These are phyloP conservation scores for Mionectes olivaceus DNA, from an alignment of 2,797 vertebrate genomes.

Conservation along the genomic window DNA sequence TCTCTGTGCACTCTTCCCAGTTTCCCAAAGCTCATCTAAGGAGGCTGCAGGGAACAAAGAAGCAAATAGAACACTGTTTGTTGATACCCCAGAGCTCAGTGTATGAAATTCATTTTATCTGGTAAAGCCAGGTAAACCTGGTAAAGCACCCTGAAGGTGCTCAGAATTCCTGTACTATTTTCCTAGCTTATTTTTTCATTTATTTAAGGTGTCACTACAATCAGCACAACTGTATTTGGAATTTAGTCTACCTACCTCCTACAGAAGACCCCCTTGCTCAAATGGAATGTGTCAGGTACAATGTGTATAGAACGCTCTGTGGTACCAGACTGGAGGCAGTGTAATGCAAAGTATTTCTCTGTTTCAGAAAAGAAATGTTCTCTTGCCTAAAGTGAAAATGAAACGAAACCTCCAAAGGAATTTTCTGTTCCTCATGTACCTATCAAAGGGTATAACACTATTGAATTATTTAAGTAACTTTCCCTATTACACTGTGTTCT, in stretches of 20 bases:
- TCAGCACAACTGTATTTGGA: background rate
- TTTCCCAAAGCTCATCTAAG: background rate
- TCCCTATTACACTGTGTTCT: background rate
- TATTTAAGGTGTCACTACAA: background rate
- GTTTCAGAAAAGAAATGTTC: conserved; percentile 51
- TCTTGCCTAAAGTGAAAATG: conserved; percentile 45
- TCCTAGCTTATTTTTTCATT: background rate
- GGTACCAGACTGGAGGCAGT: background rate
- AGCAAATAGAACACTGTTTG: background rate
- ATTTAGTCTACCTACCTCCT: background rate
- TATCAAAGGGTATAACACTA: conserved; percentile 20
- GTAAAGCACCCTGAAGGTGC: background rate
- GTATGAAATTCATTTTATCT: background rate
- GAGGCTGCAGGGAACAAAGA: background rate
- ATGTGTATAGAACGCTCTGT: background rate
- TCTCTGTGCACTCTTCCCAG: background rate
- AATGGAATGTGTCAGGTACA: background rate
- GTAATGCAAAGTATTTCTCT: background rate
- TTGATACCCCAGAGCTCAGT: background rate
- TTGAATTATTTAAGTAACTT: conserved; percentile 13
- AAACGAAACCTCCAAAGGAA: conserved; percentile 31
- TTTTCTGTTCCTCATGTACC: conserved; percentile 3
- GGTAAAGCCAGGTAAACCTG: background rate
- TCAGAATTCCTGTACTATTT: background rate
- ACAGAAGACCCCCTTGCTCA: background rate